These are phyloP conservation scores for Liparis tanakae DNA, from an alignment of 2,797 vertebrate genomes.

Conservation along the genomic window DNA sequence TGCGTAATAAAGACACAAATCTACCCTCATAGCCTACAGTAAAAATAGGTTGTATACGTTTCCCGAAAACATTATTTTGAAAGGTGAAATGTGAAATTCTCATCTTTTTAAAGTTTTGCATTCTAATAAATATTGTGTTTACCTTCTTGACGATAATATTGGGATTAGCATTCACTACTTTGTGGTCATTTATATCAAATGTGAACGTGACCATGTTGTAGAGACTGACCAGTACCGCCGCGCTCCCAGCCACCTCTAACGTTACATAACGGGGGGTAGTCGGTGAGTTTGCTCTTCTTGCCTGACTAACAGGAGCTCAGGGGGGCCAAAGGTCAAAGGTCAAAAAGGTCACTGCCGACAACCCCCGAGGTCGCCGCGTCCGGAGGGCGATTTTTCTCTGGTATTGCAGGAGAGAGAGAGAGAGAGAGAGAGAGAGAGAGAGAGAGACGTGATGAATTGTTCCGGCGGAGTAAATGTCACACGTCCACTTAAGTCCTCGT, in stretches of 20 bases:
- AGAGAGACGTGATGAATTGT: conserved; percentile 12
- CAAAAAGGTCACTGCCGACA: conserved; percentile 33
- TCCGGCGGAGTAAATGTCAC: conserved; percentile 16
- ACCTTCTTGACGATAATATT: conserved; percentile 1
- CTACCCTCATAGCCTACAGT: neutral
- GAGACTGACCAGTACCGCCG: conserved; percentile 15
- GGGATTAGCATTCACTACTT: neutral
- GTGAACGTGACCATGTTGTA: neutral
- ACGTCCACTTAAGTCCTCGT: neutral
- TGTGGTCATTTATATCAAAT: neutral
- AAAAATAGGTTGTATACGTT: neutral
- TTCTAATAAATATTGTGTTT: conserved; percentile 5
- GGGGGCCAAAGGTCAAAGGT: conserved; percentile 31
- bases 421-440: too few relatives aligned
- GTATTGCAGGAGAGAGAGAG: conserved; percentile 40
- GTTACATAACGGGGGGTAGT: conserved; percentile 67
- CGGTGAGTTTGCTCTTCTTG: conserved; percentile 59
- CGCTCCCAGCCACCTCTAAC: conserved; percentile 27
- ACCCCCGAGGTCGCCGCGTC: neutral
- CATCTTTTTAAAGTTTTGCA: neutral
- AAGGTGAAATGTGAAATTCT: neutral
- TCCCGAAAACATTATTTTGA: neutral
- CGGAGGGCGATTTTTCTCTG: conserved; percentile 29
- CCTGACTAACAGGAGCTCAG: conserved; percentile 46
- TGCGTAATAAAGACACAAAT: too few relatives aligned